Evolutionary conservation across 2,888 invertebrate species (phyloP).

Genomic region (Drosophila siamana): DNA sequence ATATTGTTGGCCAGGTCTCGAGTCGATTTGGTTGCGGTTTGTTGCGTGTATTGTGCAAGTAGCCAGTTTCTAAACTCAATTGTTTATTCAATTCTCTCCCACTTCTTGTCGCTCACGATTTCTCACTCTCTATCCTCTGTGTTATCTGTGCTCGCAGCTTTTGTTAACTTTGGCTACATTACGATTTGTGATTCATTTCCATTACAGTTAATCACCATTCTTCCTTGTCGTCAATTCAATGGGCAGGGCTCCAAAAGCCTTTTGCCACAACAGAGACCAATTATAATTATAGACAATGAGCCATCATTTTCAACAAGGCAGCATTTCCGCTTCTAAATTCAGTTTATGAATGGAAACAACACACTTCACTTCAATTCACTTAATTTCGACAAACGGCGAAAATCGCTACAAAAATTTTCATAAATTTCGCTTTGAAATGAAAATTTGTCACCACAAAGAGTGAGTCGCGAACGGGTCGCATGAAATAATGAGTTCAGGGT

Average conservation of each 20-base stretch:
- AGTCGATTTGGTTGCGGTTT: slow-evolving; percentile 3
- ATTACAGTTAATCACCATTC: slow-evolving; percentile 67
- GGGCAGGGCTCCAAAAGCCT: slow-evolving; percentile 14
- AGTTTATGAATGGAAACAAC: slow-evolving; percentile 63
- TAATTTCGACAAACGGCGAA: slow-evolving; percentile 59
- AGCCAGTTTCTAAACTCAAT: slow-evolving; percentile 52
- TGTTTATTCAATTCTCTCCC: slow-evolving; percentile 53
- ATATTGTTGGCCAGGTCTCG: slow-evolving; percentile 43
- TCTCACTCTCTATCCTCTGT: not conserved
- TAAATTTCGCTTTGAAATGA: slow-evolving; percentile 3
- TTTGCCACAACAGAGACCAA: slow-evolving; percentile 23
- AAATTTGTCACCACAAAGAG: not conserved
- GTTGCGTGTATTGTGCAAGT: slow-evolving; percentile 60
- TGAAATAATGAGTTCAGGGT: not conserved
- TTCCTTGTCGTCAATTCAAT: slow-evolving; percentile 47
- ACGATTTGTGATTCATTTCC: slow-evolving; percentile 70
- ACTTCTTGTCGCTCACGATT: not conserved
- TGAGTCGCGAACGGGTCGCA: too few species aligned
- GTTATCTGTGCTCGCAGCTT: slow-evolving; percentile 11
- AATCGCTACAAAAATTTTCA: slow-evolving; percentile 19
- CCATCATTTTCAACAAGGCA: slow-evolving; percentile 44
- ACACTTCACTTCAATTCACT: slow-evolving; percentile 23
- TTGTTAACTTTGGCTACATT: slow-evolving; percentile 56
- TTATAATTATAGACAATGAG: slow-evolving; percentile 73
- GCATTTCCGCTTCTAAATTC: slow-evolving; percentile 57